A percentile compares a stretch with the other conserved stretches of the same genome.
Evolutionary conservation across 2,113 vertebrate genomes (phyloP).

Genomic region (Vireo altiloquus): DNA sequence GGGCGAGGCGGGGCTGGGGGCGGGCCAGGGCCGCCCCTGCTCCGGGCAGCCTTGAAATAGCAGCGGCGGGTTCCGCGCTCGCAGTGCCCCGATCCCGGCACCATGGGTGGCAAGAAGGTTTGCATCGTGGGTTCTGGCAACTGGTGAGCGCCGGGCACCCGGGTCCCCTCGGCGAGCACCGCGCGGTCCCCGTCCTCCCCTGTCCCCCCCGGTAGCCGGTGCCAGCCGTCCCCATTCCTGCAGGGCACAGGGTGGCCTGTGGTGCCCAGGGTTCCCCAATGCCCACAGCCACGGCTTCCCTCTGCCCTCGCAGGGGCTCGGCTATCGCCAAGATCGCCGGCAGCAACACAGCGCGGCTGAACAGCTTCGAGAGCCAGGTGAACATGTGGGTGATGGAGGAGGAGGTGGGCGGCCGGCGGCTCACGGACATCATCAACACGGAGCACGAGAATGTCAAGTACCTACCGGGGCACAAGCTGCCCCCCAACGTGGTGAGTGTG

Average conservation of each 20-base stretch:
- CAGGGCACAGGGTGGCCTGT: not conserved
- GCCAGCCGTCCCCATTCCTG: not conserved
- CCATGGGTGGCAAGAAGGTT: slow-evolving; percentile 80
- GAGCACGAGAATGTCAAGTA: slow-evolving; percentile 96
- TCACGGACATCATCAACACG: slow-evolving; percentile 93
- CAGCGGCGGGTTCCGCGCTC: accelerated
- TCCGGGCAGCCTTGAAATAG: not conserved
- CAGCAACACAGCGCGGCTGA: slow-evolving; percentile 79
- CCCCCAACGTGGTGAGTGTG: slow-evolving; percentile 88
- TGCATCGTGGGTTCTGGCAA: slow-evolving; percentile 95
- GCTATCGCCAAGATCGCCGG: slow-evolving; percentile 96
- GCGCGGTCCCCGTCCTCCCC: not conserved
- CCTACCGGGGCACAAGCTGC: slow-evolving; percentile 92
- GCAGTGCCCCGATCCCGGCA: not conserved
- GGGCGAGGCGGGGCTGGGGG: not conserved
- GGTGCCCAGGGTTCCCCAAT: not conserved
- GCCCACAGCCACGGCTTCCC: not conserved
- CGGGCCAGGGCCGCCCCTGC: not conserved
- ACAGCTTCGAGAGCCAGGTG: slow-evolving; percentile 82
- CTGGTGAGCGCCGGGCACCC: slow-evolving; percentile 78
- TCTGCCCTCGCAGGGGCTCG: slow-evolving; percentile 82
- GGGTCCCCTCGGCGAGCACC: not conserved
- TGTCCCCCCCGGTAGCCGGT: not conserved
- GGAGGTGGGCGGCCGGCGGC: slow-evolving; percentile 80
- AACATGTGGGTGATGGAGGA: slow-evolving; percentile 98